Evolutionary conservation across 2,888 invertebrate species (phyloP).

Genomic region (Acleris holmiana): DNA sequence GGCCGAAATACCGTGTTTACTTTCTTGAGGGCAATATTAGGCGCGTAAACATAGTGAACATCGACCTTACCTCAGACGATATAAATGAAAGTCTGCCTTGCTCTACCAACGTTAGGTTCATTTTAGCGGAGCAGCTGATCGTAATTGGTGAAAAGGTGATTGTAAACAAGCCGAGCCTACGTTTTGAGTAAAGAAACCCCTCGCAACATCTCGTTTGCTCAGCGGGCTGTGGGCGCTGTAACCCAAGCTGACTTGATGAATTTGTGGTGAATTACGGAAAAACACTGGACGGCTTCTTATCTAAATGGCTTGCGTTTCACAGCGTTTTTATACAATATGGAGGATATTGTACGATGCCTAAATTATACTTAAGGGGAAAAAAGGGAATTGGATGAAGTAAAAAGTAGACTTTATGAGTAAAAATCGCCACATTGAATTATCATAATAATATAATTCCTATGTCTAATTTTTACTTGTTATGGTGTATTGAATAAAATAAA

Average conservation of each 20-base stretch:
- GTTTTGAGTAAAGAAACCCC: constrained; percentile 51
- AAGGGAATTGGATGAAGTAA: neutral
- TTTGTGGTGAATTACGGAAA: constrained; percentile 18
- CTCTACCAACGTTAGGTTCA: constrained; percentile 33
- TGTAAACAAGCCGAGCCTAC: constrained; percentile 40
- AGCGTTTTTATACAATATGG: neutral
- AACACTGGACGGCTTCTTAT: neutral
- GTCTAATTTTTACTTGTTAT: too few relatives aligned
- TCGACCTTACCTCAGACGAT: constrained; percentile 41
- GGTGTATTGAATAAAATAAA: too few relatives aligned
- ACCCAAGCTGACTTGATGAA: constrained; percentile 24
- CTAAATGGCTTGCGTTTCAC: neutral
- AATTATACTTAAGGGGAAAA: neutral
- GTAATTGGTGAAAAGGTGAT: constrained; percentile 46
- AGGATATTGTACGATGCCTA: neutral
- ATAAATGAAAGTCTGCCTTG: constrained; percentile 33
- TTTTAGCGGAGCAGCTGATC: constrained; percentile 32
- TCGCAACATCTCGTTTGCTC: constrained; percentile 49
- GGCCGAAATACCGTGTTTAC: constrained; percentile 49
- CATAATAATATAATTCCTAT: too few relatives aligned
- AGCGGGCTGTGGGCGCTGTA: constrained; percentile 15
- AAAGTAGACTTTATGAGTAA: too few relatives aligned
- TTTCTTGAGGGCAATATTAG: constrained; percentile 49
- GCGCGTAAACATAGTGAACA: constrained; percentile 46
- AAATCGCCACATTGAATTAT: too few relatives aligned